These are phyloP conservation scores for Antigone vipio DNA, from an alignment of 2,113 vertebrate species.

Conservation along the genomic window DNA sequence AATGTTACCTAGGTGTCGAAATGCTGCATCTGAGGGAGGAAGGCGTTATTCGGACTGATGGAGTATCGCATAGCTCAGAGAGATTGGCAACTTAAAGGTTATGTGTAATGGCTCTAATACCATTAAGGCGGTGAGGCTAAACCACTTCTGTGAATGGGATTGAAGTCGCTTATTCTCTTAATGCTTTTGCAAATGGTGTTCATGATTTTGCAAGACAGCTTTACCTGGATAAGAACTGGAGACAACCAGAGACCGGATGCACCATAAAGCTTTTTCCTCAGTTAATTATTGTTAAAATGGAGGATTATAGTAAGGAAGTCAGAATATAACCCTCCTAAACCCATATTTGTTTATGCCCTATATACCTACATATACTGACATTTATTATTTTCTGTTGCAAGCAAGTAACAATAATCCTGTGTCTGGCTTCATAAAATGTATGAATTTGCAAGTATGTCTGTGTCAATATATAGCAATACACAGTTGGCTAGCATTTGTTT, in stretches of 20 bases:
- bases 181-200: background rate
- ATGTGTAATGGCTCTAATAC: background rate
- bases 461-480: background rate
- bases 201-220: background rate
- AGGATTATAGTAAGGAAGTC: background rate
- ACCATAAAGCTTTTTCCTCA: background rate
- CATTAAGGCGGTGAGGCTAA: background rate
- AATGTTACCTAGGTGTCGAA: background rate
- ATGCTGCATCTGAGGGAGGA: background rate
- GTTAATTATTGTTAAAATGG: background rate
- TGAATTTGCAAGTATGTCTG: constrained; percentile 9
- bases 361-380: background rate
- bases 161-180: background rate
- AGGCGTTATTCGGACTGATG: background rate
- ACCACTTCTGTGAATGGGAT: background rate
- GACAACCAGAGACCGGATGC: background rate
- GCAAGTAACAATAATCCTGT: background rate
- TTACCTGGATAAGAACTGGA: background rate
- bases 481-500: background rate
- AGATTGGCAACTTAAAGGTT: background rate
- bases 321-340: background rate
- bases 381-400: constrained; percentile 19
- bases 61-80: background rate
- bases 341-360: background rate
- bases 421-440: background rate